A percentile compares a stretch with the other conserved stretches of the same genome.
These are phyloP conservation scores for Neuroterus valhalla DNA, from an alignment of 1,140 invertebrate species.

Conservation along the genomic window DNA sequence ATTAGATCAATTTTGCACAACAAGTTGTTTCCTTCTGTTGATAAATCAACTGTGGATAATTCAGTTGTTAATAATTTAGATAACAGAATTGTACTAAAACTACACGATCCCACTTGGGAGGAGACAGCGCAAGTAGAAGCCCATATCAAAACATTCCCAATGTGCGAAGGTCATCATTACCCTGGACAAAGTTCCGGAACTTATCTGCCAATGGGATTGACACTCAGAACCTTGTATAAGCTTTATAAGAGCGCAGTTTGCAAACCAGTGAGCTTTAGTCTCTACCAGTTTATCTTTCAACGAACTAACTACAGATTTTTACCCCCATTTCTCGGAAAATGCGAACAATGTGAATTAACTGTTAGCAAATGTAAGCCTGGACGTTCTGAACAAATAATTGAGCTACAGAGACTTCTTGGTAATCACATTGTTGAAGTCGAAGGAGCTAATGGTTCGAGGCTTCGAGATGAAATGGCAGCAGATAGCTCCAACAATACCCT, in stretches of 20 bases:
- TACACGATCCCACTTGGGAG: too few species aligned
- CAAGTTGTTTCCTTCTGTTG: too few species aligned
- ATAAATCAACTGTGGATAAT: too few species aligned
- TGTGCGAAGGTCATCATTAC: neutral
- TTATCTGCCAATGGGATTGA: constrained; percentile 20
- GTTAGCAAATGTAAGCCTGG: neutral
- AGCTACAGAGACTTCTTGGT: too few species aligned
- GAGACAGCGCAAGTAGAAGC: neutral
- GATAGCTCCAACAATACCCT: neutral
- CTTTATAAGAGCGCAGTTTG: neutral
- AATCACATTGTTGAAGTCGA: too few species aligned
- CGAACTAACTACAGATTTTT: neutral
- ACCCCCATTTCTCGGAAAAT: too few species aligned
- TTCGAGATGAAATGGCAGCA: neutral
- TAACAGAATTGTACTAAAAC: too few species aligned
- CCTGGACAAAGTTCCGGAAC: neutral
- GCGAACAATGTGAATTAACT: neutral
- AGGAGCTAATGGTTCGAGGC: neutral
- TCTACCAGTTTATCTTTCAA: neutral
- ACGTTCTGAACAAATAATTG: neutral
- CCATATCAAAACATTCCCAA: neutral
- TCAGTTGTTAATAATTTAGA: neutral
- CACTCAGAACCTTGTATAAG: neutral
- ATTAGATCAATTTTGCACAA: too few species aligned
- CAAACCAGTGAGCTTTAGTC: neutral